These are phyloP conservation scores for Megalurothrips usitatus DNA, from an alignment of 2,888 invertebrate species.

Conservation along the genomic window DNA sequence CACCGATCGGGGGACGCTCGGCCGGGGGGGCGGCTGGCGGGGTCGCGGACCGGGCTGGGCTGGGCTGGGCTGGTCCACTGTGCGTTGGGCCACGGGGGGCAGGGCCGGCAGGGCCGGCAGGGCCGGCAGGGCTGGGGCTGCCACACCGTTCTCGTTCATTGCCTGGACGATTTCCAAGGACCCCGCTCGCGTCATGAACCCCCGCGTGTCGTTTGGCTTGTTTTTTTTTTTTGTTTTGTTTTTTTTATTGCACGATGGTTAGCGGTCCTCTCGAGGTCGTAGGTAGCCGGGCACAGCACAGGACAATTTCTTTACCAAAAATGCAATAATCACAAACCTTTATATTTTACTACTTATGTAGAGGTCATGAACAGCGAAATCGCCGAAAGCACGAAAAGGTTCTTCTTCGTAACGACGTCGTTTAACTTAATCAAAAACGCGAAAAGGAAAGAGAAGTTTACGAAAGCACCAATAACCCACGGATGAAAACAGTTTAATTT, in stretches of 20 bases:
- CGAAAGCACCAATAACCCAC: no score
- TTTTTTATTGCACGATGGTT: not conserved
- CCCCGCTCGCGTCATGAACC: not conserved
- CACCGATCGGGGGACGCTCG: not conserved
- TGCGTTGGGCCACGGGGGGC: not conserved
- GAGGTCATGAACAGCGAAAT: no score
- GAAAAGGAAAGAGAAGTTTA: no score
- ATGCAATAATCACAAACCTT: no score
- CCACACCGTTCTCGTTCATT: not conserved
- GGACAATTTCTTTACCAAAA: not conserved
- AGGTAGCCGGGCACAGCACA: not conserved
- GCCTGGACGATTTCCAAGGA: not conserved
- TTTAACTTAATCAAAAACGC: no score
- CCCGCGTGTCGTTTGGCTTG: no score
- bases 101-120: not conserved
- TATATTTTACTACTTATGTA: no score
- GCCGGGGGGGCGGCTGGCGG: not conserved
- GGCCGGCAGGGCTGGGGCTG: not conserved
- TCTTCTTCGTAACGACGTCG: no score
- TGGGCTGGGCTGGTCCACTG: not conserved
- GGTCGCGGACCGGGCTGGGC: not conserved
- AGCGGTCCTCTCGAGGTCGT: not conserved
- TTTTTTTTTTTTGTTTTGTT: no score
- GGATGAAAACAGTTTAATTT: no score
- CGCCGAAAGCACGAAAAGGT: no score